Evolutionary conservation across 2,888 invertebrate genomes (phyloP).

Genomic region (Tolmerus cingulatus): DNA sequence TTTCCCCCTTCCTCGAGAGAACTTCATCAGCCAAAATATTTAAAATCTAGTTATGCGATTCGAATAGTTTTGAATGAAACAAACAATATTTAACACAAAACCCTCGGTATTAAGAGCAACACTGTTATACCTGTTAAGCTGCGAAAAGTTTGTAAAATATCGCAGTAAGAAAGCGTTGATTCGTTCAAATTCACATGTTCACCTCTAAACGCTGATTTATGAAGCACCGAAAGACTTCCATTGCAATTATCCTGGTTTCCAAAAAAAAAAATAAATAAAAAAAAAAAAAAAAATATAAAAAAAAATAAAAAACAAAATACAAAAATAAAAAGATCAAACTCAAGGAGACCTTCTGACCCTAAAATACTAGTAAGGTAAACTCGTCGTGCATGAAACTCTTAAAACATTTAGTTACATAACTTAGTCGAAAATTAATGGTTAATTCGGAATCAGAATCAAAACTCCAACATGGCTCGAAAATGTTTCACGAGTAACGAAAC

Average conservation of each 20-base stretch:
- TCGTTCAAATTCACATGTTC: background rate
- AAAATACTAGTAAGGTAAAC: background rate
- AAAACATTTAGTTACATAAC: background rate
- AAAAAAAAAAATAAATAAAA: background rate
- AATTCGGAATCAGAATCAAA: background rate
- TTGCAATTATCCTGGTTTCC: background rate
- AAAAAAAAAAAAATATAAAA: background rate
- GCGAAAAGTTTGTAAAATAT: background rate
- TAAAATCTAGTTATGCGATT: background rate
- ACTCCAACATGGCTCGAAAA: background rate
- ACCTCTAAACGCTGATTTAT: background rate
- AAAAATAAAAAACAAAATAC: background rate
- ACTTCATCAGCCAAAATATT: background rate
- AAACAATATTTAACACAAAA: background rate
- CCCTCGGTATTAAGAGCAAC: background rate
- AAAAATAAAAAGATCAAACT: background rate
- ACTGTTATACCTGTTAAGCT: background rate
- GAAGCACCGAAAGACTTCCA: background rate
- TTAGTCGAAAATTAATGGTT: background rate
- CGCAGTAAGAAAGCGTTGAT: background rate
- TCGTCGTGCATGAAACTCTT: background rate
- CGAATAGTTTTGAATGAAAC: background rate
- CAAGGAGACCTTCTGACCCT: background rate
- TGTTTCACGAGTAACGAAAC: background rate
- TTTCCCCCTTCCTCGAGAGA: background rate